Evolutionary conservation across 2,113 vertebrate genomes (phyloP).

Genomic region (Synodontis membranacea): DNA sequence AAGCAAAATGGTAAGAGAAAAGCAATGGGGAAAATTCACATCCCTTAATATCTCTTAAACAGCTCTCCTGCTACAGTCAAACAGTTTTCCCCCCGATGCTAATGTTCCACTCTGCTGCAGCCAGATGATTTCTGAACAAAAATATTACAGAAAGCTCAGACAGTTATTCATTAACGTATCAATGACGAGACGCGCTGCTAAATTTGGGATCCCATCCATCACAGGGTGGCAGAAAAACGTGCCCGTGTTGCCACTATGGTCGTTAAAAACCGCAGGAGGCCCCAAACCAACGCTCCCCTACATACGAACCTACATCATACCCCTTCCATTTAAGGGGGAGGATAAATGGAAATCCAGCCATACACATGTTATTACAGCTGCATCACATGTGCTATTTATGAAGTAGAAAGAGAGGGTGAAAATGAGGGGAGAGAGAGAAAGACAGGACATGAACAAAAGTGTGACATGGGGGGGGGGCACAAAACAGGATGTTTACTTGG

Average conservation of each 20-base stretch:
- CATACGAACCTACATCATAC: slow-evolving; percentile 24
- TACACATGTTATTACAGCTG: slow-evolving; percentile 50
- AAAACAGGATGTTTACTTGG: slow-evolving; percentile 4
- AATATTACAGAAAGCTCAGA: slow-evolving; percentile 1
- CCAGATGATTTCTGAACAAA: slow-evolving; percentile 15
- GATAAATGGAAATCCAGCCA: slow-evolving; percentile 13
- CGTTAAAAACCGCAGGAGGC: slow-evolving; percentile 30
- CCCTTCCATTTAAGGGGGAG: neutral
- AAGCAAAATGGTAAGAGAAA: neutral
- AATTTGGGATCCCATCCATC: slow-evolving; percentile 24
- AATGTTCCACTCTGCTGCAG: slow-evolving; percentile 2
- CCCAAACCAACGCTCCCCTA: slow-evolving; percentile 10
- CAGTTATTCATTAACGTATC: slow-evolving; percentile 6
- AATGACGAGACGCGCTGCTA: neutral
- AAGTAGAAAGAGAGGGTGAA: neutral
- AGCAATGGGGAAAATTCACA: neutral
- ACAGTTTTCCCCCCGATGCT: neutral
- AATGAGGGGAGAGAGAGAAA: neutral
- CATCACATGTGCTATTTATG: slow-evolving; percentile 36
- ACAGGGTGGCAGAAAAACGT: slow-evolving; percentile 3
- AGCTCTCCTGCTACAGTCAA: neutral
- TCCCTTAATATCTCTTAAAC: slow-evolving; percentile 2
- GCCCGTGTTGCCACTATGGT: slow-evolving; percentile 7
- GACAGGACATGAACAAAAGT: neutral
- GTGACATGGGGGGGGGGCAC: neutral